Evolutionary conservation across 2,797 vertebrate species (phyloP).

Genomic region (Molossus molossus): DNA sequence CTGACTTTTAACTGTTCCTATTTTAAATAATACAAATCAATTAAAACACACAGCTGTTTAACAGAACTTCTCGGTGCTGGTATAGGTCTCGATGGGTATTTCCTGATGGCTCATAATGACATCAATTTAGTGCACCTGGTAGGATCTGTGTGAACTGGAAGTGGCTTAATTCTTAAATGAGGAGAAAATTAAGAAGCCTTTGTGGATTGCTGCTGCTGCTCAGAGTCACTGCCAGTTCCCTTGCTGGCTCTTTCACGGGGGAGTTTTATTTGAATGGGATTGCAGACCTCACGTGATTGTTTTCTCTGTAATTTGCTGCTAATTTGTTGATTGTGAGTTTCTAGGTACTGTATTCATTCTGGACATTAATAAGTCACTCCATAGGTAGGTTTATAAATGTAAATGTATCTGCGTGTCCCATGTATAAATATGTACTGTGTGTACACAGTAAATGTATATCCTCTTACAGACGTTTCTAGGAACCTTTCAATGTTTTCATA

Average conservation of each 20-base stretch:
- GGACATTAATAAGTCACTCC: slow-evolving; percentile 23
- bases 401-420: neutral
- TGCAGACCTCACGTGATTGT: slow-evolving; percentile 22
- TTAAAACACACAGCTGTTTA: slow-evolving; percentile 92
- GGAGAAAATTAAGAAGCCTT: slow-evolving; percentile 89
- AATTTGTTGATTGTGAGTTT: slow-evolving; percentile 71
- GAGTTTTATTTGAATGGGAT: slow-evolving; percentile 66
- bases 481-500: neutral
- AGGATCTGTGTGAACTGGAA: slow-evolving; percentile 88
- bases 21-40: slow-evolving; percentile 92
- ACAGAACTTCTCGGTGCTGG: slow-evolving; percentile 89
- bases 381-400: slow-evolving; percentile 22
- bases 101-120: slow-evolving; percentile 92
- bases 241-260: slow-evolving; percentile 73
- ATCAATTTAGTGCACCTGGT: slow-evolving; percentile 92
- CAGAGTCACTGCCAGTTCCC: slow-evolving; percentile 81
- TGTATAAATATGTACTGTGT: neutral
- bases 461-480: neutral
- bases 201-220: slow-evolving; percentile 86
- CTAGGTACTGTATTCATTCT: slow-evolving; percentile 28
- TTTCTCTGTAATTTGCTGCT: slow-evolving; percentile 71
- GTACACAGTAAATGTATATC: neutral
- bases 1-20: slow-evolving; percentile 88
- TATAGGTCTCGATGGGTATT: slow-evolving; percentile 90
- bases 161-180: slow-evolving; percentile 90